Evolutionary conservation across 1,140 invertebrate species (phyloP).

Genomic region (Ptiloglossa arizonensis): DNA sequence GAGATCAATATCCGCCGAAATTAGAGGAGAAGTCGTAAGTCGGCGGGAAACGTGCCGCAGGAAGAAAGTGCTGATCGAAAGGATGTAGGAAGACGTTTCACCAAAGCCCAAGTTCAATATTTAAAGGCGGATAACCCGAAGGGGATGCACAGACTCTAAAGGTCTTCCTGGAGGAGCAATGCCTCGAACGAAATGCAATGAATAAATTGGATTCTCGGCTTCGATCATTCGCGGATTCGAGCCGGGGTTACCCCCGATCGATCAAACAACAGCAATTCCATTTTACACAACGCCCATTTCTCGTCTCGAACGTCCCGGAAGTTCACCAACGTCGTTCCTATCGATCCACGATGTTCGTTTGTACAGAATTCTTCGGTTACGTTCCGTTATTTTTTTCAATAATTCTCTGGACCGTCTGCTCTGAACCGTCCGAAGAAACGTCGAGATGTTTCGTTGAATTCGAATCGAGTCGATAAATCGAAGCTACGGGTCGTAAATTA

Average conservation of each 20-base stretch:
- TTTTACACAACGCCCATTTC: neutral
- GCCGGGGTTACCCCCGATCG: conserved; percentile 15
- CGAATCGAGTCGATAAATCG: too few relatives aligned
- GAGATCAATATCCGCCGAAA: neutral
- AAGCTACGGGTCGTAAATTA: too few relatives aligned
- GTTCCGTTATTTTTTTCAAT: too few relatives aligned
- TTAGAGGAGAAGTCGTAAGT: conserved; percentile 23
- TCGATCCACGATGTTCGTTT: neutral
- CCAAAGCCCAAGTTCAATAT: conserved; percentile 60
- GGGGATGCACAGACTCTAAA: conserved; percentile 47
- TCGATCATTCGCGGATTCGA: conserved; percentile 29
- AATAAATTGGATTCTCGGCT: conserved; percentile 42
- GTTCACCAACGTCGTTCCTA: too few relatives aligned
- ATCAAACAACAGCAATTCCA: conserved; percentile 14
- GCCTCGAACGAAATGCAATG: conserved; percentile 42
- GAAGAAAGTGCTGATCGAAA: conserved; percentile 44
- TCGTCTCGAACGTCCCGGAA: neutral
- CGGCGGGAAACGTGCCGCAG: conserved; percentile 26
- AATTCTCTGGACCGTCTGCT: too few relatives aligned
- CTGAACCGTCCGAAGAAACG: too few relatives aligned
- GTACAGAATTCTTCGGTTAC: too few relatives aligned
- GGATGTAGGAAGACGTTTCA: conserved; percentile 38
- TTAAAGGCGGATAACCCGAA: conserved; percentile 64
- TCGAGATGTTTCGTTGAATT: too few relatives aligned
- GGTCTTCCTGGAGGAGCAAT: conserved; percentile 29